Base-by-base conservation (phyloP, 1,140 invertebrate species). In the Adoxophyes honmai region DNA sequence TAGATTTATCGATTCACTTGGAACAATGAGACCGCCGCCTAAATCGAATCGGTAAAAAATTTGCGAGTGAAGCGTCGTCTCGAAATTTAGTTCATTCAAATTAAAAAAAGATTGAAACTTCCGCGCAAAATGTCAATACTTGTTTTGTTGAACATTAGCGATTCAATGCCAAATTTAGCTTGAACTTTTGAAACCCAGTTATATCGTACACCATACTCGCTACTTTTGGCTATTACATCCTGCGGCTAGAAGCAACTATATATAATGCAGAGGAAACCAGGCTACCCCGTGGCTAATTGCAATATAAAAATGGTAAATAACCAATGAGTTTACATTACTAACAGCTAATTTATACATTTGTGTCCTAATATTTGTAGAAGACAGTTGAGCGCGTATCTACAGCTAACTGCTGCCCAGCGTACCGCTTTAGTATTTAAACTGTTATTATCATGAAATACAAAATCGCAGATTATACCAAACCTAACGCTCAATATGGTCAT, bases 281-380 rank as follows among this genome's bases (percentile, higher is more conserved):
- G 85, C 48, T 89, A 80, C 59, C 82, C 81, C 38, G 68, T 79
- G 9, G 73, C 81, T 6, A 86, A 81, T 64, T 88, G 82, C 66
- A 82, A 64, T 54, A 88, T 88, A 15, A 88, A 83, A 81, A 75
- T 88, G 83, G 84, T 88, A 81, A 71, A 48, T 64, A 54, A 59
- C 16, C 38, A n/a, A 53, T 28, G 59, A 34, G 34, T 42, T 34
- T 11, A 44, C 34, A 11, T 60, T 37, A 39, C 16, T 39, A 3
- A 28, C 21, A 28, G 21, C 21, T 3, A 2, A 28, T 28, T 28
- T 28, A 6, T 28, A 6, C 6, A 28, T 28, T 28, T 28, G 6
- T 28, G 2, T 28, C 21, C 2, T 28, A 28, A 28, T 28, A 28
- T 28, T 28, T 28, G 21, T 2, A 6, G 21, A 6, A 3, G 21